Percentiles rank a stretch among this genome's conserved stretches.
Conservation (phyloP, 2,113 vertebrate genomes). For the Cnemophilus loriae region DNA sequence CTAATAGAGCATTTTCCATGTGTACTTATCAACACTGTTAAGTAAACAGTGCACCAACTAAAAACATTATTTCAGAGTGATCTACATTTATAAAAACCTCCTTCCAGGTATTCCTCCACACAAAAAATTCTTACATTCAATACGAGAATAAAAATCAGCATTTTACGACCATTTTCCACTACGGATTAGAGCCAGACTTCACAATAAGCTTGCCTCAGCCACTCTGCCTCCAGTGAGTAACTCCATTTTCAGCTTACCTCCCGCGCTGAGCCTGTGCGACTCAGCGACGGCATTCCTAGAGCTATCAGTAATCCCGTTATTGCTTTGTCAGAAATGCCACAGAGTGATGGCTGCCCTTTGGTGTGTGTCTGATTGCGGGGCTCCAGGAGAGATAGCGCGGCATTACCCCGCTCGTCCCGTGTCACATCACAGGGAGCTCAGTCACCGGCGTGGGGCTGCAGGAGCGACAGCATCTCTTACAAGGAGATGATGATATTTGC, state of each 20-base stretch:
- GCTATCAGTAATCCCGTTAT: not conserved
- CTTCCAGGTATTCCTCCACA: not conserved
- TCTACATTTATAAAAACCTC: not conserved
- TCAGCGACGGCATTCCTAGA: not conserved
- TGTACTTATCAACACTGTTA: not conserved
- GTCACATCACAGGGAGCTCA: conserved; percentile 16
- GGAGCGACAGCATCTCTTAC: conserved; percentile 3
- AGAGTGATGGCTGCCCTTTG: conserved; percentile 19
- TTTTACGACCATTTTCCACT: not conserved
- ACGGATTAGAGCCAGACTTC: not conserved
- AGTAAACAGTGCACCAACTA: not conserved
- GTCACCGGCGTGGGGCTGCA: not conserved
- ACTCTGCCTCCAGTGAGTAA: not conserved
- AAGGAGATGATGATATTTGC: not conserved
- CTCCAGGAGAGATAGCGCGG: not conserved
- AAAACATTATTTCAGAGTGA: not conserved
- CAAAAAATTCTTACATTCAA: not conserved
- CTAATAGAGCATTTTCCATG: not conserved
- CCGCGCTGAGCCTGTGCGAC: not conserved
- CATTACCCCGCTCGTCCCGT: not conserved
- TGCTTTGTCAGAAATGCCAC: conserved; percentile 25
- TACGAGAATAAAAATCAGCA: not conserved
- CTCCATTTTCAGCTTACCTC: conserved; percentile 4
- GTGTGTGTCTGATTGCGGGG: not conserved
- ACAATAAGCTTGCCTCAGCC: not conserved